Evolutionary conservation across 2,113 vertebrate species (phyloP).

Genomic region (Vimba vimba): DNA sequence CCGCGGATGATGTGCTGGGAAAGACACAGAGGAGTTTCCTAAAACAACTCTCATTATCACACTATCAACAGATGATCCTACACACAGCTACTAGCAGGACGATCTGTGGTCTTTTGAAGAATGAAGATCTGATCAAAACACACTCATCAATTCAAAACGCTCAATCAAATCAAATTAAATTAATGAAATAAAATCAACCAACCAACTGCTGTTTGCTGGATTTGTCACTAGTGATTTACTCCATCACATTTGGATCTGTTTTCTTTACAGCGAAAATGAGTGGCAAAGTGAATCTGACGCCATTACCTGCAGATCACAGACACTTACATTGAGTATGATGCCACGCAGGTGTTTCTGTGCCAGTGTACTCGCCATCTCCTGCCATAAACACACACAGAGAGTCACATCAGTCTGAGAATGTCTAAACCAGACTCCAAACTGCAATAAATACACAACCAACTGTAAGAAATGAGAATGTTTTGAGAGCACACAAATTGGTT

Average conservation of each 20-base stretch:
- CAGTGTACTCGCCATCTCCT: conserved; percentile 97
- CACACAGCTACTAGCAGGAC: neutral
- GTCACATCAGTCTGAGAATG: neutral
- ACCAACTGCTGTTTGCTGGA: neutral
- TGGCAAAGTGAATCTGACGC: neutral
- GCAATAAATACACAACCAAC: neutral
- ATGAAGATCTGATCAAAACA: neutral
- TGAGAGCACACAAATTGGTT: neutral
- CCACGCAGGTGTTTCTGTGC: conserved; percentile 97
- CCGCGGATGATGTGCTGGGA: conserved; percentile 92
- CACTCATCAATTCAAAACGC: too few relatives aligned
- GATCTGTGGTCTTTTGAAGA: neutral
- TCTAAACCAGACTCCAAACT: neutral
- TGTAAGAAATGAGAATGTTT: neutral
- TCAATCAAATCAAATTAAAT: too few relatives aligned
- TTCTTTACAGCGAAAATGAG: neutral
- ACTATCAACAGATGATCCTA: neutral
- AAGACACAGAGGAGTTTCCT: neutral
- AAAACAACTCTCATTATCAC: neutral
- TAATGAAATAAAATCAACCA: too few relatives aligned
- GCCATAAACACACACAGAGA: conserved; percentile 46
- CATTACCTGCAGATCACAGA: neutral
- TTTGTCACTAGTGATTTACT: neutral
- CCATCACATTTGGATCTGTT: neutral
- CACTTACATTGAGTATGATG: conserved; percentile 93